A percentile compares a stretch with the other conserved stretches of the same genome.
These are phyloP conservation scores for Orius insidiosus DNA, from an alignment of 1,140 invertebrate genomes.

Conservation along the genomic window DNA sequence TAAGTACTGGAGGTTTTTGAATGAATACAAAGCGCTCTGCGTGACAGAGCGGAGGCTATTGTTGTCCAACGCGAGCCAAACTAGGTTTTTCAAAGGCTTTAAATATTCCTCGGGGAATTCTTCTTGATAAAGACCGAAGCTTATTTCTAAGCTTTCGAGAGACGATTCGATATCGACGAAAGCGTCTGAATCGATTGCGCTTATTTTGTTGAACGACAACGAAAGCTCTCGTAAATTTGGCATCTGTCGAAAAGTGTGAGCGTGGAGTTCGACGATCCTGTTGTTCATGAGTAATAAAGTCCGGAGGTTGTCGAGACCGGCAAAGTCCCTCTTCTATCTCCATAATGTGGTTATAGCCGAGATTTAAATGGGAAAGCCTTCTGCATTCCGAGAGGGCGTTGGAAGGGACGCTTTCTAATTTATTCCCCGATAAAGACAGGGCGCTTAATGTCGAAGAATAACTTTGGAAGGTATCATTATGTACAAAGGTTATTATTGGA, in stretches of 20 bases:
- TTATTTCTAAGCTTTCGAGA: slow-evolving; percentile 68
- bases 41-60: slow-evolving; percentile 62
- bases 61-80: slow-evolving; percentile 75
- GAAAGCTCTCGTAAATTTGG: slow-evolving; percentile 64
- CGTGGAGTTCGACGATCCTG: slow-evolving; percentile 52
- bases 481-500: slow-evolving; percentile 48
- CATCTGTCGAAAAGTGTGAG: slow-evolving; percentile 49
- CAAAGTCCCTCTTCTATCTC: slow-evolving; percentile 48
- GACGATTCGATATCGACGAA: slow-evolving; percentile 52
- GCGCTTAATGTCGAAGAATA: slow-evolving; percentile 47
- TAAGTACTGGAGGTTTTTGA: slow-evolving; percentile 57
- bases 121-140: slow-evolving; percentile 63
- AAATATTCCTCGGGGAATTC: slow-evolving; percentile 56
- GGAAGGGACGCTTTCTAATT: slow-evolving; percentile 49
- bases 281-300: slow-evolving; percentile 74
- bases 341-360: slow-evolving; percentile 70
- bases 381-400: slow-evolving; percentile 45
- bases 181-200: slow-evolving; percentile 53
- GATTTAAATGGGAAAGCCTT: slow-evolving; percentile 60
- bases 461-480: slow-evolving; percentile 32
- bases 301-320: slow-evolving; percentile 58
- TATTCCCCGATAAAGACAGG: slow-evolving; percentile 63
- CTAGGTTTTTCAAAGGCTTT: slow-evolving; percentile 46
- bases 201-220: slow-evolving; percentile 72
- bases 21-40: slow-evolving; percentile 38